Conservation (phyloP, 2,113 vertebrate species). For the Pelecanoides urinatrix region DNA sequence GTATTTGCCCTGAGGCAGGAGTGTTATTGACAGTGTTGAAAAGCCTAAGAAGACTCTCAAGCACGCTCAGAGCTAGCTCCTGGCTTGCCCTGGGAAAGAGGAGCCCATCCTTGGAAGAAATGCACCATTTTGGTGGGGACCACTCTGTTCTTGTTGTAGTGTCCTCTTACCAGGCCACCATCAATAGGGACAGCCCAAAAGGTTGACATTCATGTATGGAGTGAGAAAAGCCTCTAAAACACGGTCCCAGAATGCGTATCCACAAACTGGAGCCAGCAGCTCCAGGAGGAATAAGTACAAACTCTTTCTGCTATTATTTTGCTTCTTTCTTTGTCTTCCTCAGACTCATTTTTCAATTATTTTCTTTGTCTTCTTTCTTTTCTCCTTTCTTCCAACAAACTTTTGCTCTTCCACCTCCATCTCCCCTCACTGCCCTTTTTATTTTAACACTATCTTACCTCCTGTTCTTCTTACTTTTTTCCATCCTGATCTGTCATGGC, state of each 20-base stretch:
- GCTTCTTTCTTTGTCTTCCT: background rate
- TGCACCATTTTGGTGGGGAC: background rate
- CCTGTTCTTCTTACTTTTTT: background rate
- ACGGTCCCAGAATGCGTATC: background rate
- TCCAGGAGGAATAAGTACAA: background rate
- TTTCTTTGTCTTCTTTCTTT: background rate
- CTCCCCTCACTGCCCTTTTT: accelerated
- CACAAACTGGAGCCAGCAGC: background rate
- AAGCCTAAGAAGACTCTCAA: background rate
- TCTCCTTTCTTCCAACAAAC: background rate
- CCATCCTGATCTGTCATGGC: background rate
- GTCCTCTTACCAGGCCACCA: background rate
- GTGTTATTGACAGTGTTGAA: background rate
- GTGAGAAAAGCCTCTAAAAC: background rate
- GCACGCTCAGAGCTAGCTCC: background rate
- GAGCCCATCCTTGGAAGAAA: background rate
- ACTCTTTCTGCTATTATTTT: background rate
- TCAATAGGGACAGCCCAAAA: background rate
- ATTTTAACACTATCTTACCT: background rate
- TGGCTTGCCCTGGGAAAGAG: background rate
- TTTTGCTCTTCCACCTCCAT: background rate
- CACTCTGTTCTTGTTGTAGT: background rate
- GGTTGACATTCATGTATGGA: accelerated
- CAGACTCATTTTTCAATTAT: background rate
- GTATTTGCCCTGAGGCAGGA: background rate